Conservation (phyloP, 2,113 vertebrate species). For the Cygnus buccinator region DNA sequence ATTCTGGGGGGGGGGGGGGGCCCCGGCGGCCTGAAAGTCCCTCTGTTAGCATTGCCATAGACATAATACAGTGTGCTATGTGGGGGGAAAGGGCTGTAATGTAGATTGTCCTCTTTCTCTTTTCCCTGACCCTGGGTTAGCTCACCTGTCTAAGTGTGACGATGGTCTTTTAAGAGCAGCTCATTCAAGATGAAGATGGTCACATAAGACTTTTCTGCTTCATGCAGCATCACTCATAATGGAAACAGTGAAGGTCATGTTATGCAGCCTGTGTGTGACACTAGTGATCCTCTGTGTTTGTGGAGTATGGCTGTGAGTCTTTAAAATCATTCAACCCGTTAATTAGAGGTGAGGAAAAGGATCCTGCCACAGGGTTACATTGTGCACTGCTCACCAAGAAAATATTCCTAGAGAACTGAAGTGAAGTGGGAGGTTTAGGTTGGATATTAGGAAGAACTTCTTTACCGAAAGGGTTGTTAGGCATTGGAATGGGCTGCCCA, state of each 20-base stretch:
- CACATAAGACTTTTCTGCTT: neutral
- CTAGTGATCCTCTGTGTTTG: neutral
- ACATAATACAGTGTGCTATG: fast-evolving
- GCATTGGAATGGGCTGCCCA: too few relatives aligned
- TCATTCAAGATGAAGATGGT: neutral
- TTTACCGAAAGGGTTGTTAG: too few relatives aligned
- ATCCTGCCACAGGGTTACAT: neutral
- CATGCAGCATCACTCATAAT: neutral
- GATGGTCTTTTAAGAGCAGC: neutral
- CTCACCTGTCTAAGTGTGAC: neutral
- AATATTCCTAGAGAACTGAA: neutral
- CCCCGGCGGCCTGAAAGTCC: neutral
- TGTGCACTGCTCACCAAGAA: neutral
- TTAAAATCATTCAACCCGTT: neutral
- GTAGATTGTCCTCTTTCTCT: neutral
- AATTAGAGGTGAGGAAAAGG: neutral
- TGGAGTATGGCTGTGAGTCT: neutral
- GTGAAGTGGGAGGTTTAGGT: too few relatives aligned
- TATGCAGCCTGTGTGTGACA: fast-evolving
- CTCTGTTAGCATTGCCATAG: neutral
- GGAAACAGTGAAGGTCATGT: neutral
- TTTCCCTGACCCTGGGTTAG: neutral
- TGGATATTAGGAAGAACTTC: too few relatives aligned
- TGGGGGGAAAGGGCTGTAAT: neutral
- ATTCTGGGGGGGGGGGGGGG: neutral